Conservation (phyloP, 2,888 invertebrate genomes). For the Arrhopalites spinosus region DNA sequence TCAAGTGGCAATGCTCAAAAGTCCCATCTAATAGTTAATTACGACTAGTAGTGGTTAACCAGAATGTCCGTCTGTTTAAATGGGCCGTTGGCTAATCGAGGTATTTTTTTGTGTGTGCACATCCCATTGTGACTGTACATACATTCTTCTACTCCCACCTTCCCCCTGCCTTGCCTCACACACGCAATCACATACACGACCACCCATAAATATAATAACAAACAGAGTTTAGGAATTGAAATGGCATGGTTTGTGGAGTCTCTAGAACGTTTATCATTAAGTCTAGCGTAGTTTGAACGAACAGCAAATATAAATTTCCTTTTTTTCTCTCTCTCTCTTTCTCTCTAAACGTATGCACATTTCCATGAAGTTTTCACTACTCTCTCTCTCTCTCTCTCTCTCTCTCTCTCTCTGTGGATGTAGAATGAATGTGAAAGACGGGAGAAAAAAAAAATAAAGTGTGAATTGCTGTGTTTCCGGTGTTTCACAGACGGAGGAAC, state of each 20-base stretch:
- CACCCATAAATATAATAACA: not conserved
- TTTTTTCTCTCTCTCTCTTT: no score
- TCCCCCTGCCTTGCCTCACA: no score
- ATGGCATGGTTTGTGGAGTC: no score
- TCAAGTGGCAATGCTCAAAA: no score
- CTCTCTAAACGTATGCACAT: not conserved
- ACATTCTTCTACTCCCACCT: no score
- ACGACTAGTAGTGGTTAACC: not conserved
- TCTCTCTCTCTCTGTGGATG: not conserved
- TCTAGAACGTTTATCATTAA: not conserved
- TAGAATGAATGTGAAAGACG: not conserved
- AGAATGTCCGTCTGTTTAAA: not conserved
- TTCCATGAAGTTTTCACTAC: not conserved
- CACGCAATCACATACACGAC: not conserved
- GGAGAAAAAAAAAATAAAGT: constrained; percentile 8
- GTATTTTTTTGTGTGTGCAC: no score
- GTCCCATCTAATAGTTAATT: not conserved
- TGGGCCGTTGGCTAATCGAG: not conserved
- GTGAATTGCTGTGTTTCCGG: constrained; percentile 29
- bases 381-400: not conserved
- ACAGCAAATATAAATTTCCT: no score
- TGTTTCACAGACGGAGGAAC: not conserved
- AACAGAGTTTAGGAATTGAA: not conserved
- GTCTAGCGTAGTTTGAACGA: not conserved
- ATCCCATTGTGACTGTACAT: no score